phyloP scores from a whole-genome alignment of 2,113 vertebrate genomes.

The Phodopus roborovskii region DNA sequence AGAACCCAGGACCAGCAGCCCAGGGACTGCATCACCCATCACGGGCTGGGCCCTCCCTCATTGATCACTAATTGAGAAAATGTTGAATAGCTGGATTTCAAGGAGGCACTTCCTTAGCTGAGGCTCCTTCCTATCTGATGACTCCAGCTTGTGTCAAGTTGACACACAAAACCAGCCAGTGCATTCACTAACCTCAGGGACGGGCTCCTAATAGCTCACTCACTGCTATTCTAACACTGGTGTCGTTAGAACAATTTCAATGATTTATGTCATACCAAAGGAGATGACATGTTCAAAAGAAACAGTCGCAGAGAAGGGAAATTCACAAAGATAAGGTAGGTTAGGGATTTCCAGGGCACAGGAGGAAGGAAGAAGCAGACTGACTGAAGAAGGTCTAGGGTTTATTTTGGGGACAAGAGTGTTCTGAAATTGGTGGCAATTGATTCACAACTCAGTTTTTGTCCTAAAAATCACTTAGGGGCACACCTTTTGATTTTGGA shows the following conservation, averaged over 20 bases:
- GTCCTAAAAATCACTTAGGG: neutral
- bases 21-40: neutral
- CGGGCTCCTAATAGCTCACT: neutral
- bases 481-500: neutral
- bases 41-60: neutral
- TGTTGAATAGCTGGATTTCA: neutral
- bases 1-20: no score
- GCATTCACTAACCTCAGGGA: neutral
- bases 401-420: neutral
- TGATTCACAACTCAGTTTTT: neutral
- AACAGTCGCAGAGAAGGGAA: neutral
- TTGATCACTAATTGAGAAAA: neutral
- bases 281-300: constrained; percentile 23
- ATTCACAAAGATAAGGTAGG: neutral
- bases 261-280: neutral
- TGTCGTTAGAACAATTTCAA: neutral
- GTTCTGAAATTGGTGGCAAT: constrained; percentile 3
- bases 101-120: neutral
- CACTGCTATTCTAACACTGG: neutral
- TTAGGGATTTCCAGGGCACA: neutral
- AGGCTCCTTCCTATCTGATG: neutral
- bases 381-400: neutral
- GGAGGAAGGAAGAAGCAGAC: neutral
- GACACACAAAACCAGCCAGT: neutral
- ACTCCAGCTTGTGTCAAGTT: neutral